Conservation (phyloP, 2,888 invertebrate genomes). For the Stomorhina lunata region DNA sequence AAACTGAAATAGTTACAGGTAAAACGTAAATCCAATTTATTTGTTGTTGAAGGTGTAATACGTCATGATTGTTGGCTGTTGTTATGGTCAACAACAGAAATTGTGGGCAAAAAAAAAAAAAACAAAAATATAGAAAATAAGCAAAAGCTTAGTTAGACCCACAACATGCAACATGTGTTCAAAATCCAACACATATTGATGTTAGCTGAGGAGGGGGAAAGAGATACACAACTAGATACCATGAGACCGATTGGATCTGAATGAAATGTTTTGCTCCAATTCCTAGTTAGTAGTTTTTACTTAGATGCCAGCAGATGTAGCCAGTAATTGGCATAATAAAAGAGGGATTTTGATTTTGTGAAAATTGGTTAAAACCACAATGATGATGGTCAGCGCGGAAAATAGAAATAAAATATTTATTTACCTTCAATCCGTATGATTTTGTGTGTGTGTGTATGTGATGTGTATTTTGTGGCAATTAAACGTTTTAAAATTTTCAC, state of each 20-base stretch:
- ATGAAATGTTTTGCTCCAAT: slow-evolving; percentile 55
- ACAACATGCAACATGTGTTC: slow-evolving; percentile 58
- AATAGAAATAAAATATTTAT: not conserved
- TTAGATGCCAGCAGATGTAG: no score
- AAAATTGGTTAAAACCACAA: not conserved
- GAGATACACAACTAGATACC: no score
- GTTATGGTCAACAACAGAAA: not conserved
- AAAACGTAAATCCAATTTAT: slow-evolving; percentile 43
- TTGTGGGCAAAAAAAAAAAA: not conserved
- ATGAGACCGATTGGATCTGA: not conserved
- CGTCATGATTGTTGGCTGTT: slow-evolving; percentile 32
- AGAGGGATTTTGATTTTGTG: slow-evolving; percentile 25
- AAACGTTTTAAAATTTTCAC: slow-evolving; percentile 30
- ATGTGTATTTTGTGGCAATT: slow-evolving; percentile 11
- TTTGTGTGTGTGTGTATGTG: not conserved
- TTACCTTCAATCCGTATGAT: no score
- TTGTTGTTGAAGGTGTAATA: slow-evolving; percentile 44
- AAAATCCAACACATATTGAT: slow-evolving; percentile 48
- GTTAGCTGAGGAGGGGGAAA: no score
- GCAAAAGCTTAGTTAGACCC: no score
- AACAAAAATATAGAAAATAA: not conserved
- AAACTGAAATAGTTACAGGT: slow-evolving; percentile 1
- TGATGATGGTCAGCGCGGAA: not conserved
- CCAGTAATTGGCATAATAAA: slow-evolving; percentile 25
- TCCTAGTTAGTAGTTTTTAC: slow-evolving; percentile 12